These are phyloP conservation scores for Paraplagusia blochii DNA, from an alignment of 2,113 vertebrate genomes.

Conservation along the genomic window DNA sequence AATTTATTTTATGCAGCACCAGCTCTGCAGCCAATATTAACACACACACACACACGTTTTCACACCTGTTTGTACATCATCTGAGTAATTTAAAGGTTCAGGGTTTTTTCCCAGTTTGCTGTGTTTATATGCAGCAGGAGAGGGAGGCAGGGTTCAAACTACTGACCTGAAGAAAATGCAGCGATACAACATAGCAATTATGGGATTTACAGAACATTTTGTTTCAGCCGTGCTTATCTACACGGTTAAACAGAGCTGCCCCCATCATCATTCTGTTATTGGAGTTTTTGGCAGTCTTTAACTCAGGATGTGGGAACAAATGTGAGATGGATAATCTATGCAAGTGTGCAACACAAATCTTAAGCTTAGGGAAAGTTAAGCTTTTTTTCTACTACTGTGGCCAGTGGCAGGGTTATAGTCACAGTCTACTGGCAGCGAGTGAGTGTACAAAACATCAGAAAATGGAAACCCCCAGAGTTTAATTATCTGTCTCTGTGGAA, in stretches of 20 bases:
- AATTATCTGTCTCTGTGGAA: not conserved
- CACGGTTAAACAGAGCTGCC: not conserved
- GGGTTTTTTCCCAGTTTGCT: not conserved
- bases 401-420: no score
- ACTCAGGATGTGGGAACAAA: not conserved
- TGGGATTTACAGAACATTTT: not conserved
- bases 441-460: no score
- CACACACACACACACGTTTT: not conserved
- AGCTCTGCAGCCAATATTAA: not conserved
- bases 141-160: not conserved
- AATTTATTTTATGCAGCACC: not conserved
- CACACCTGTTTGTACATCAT: not conserved
- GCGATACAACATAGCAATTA: not conserved
- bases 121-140: not conserved
- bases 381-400: no score
- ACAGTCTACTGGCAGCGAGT: no score
- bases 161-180: not conserved
- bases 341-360: no score
- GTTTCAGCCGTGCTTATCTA: not conserved
- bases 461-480: no score
- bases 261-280: not conserved
- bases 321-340: not conserved
- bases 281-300: not conserved
- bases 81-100: not conserved
- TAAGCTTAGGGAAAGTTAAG: no score